A percentile compares a stretch with the other conserved stretches of the same genome.
Conservation (phyloP, 2,888 invertebrate species). For the Sisyra terminalis region DNA sequence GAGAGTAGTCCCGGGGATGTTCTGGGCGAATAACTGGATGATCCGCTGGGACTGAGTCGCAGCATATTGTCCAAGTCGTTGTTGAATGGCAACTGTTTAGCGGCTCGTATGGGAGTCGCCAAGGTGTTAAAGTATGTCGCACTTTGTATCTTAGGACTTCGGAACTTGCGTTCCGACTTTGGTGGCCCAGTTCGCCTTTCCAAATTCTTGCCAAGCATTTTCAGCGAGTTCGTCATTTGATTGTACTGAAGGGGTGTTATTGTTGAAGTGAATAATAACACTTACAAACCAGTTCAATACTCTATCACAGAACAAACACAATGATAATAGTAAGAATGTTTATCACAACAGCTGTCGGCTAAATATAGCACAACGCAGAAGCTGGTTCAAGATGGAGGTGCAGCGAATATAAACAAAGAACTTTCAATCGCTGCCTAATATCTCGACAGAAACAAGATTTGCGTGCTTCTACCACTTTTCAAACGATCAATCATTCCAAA, state of each 20-base stretch:
- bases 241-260: background rate
- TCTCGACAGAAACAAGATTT: slow-evolving; percentile 2
- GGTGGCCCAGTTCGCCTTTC: slow-evolving; percentile 7
- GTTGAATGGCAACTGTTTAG: background rate
- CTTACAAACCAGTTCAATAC: slow-evolving; percentile 5
- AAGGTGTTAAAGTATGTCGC: slow-evolving; percentile 9
- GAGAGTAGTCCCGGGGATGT: slow-evolving; percentile 25
- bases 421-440: slow-evolving; percentile 4
- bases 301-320: slow-evolving; percentile 14
- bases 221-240: slow-evolving; percentile 12
- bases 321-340: slow-evolving; percentile 9
- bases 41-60: slow-evolving; percentile 5
- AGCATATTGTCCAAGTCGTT: background rate
- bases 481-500: background rate
- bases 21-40: slow-evolving; percentile 13
- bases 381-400: slow-evolving; percentile 13
- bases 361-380: slow-evolving; percentile 12
- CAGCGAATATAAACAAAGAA: slow-evolving; percentile 10
- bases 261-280: background rate
- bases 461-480: background rate
- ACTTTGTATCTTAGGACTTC: slow-evolving; percentile 6
- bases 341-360: slow-evolving; percentile 13
- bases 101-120: slow-evolving; percentile 9
- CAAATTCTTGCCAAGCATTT: slow-evolving; percentile 12
- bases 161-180: slow-evolving; percentile 5